These are phyloP conservation scores for Neocrepidodera transversa DNA, from an alignment of 2,888 invertebrate genomes.

Conservation along the genomic window DNA sequence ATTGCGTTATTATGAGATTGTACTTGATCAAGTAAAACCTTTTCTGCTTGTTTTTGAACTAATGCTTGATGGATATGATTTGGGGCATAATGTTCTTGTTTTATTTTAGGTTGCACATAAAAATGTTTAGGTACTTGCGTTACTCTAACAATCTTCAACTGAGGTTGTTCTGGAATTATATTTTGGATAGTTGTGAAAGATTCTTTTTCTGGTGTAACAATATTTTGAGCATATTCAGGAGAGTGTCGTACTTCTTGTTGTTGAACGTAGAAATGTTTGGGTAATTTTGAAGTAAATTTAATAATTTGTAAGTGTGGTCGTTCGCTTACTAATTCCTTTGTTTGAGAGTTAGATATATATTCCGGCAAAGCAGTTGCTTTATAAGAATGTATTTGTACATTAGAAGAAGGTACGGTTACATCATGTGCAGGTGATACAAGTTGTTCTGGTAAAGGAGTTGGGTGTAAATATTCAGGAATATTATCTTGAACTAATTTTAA, in stretches of 20 bases:
- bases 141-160: background rate
- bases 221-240: background rate
- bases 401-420: background rate
- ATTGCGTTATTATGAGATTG: constrained; percentile 35
- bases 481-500: constrained; percentile 22
- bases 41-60: constrained; percentile 32
- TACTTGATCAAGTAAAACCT: constrained; percentile 27
- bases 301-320: background rate
- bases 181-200: background rate
- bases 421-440: constrained; percentile 2
- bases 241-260: background rate
- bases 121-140: background rate
- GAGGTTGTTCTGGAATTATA: background rate
- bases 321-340: background rate
- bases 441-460: background rate
- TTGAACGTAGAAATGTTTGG: background rate
- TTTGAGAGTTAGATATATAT: background rate
- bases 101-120: background rate
- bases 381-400: background rate
- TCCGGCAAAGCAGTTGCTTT: constrained; percentile 4
- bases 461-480: background rate
- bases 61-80: constrained; percentile 35
- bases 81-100: constrained; percentile 38
- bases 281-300: constrained; percentile 1
- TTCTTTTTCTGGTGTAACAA: background rate